Base-by-base conservation (phyloP, 2,797 vertebrate genomes). In the Pangasius krempfi region DNA sequence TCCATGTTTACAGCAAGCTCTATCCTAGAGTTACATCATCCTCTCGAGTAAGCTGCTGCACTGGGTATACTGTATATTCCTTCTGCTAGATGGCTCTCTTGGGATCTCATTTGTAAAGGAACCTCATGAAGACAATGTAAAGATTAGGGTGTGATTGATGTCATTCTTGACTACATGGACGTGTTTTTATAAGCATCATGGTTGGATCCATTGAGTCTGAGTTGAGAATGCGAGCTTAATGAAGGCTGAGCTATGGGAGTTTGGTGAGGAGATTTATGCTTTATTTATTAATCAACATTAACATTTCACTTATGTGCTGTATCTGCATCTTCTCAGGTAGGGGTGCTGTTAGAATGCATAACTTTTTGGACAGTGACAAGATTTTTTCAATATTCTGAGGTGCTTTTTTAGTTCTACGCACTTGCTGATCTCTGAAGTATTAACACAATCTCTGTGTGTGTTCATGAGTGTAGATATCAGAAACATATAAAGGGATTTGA, bases 91-190 rank as follows among this genome's bases (percentile, higher is more conserved):
- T 73, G 25, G 66, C 27, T 78, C 89, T 40, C 82, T 44, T 54
- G 73, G 86, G 89, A 87, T 76, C 82, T 87, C 64, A 87, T 89
- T 89, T 89, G n/a, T 79, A 87, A 85, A 30, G 27, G 54, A 80
- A 33, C 62, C 40, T 25, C 20, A 52, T 79, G 54, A 75, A 66
- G 52, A 85, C 81, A 66, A 64, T 89, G 68, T 62, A 79, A 85
- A 72, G 75, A 70, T 58, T 40, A 44, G 8, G 33, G 30, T 20
- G 60, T 64, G 54, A 85, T 56, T 58, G 40, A 72, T 58, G 81
- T 66, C 68, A 56, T 78, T 54, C 47, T 44, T 44, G 25, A 18
- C 37, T 73, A 9, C 50, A 33, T n/a, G 33, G 22, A 76, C 1
- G 0, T 62, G 25, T 16, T 75, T 47, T 7, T 47, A 13, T 22